Conservation (phyloP, 2,888 invertebrate genomes). For the Schrankia costaestrigalis region DNA sequence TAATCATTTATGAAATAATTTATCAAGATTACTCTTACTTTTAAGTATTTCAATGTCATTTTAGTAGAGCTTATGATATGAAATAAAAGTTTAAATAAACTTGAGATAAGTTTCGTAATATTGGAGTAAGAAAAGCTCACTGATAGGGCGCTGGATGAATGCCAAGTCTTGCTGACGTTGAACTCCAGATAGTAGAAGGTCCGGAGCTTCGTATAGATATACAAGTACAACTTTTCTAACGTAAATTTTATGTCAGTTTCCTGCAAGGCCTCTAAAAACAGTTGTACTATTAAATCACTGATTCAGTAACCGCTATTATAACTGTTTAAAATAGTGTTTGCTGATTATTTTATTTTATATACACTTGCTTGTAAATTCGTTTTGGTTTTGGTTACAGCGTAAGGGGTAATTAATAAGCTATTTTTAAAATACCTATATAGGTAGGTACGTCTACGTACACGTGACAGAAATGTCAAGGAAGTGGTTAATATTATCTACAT, state of each 20-base stretch:
- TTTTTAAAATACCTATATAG: too few relatives aligned
- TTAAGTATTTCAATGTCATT: conserved; percentile 2
- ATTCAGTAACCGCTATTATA: too few relatives aligned
- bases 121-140: conserved; percentile 30
- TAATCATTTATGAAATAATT: conserved; percentile 37
- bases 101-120: conserved; percentile 38
- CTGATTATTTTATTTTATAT: too few relatives aligned
- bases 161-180: conserved; percentile 45
- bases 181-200: conserved; percentile 30
- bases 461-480: too few relatives aligned
- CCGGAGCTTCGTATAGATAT: conserved; percentile 20
- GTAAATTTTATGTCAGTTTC: conserved; percentile 10
- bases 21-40: conserved; percentile 20
- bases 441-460: too few relatives aligned
- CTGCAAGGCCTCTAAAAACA: too few relatives aligned
- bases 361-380: too few relatives aligned
- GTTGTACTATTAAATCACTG: too few relatives aligned
- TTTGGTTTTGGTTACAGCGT: too few relatives aligned
- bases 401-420: too few relatives aligned
- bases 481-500: neutral
- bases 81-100: conserved; percentile 21
- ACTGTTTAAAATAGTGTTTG: too few relatives aligned
- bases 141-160: conserved; percentile 41
- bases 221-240: conserved; percentile 11
- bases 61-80: conserved; percentile 4